Conservation (phyloP, 2,113 vertebrate species). For the Pseudorectes ferrugineus region DNA sequence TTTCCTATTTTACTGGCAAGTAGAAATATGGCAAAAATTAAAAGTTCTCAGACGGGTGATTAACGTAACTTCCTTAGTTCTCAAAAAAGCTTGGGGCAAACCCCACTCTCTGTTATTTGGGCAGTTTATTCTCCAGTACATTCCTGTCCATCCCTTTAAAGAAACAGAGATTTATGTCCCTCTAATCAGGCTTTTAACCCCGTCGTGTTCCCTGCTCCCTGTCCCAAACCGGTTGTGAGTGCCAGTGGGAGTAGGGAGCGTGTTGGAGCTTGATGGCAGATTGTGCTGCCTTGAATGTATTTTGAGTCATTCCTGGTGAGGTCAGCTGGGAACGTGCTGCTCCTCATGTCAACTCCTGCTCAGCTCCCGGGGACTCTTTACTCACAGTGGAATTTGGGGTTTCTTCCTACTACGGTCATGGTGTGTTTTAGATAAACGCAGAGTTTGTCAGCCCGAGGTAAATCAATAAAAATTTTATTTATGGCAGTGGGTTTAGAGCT, state of each 20-base stretch:
- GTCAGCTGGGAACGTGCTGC: constrained; percentile 55
- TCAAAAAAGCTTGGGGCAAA: neutral
- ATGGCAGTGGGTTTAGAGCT: neutral
- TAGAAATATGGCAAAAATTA: neutral
- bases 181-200: rapidly evolving
- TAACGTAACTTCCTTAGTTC: neutral
- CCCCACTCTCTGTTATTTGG: neutral
- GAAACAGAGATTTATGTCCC: rapidly evolving
- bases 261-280: neutral
- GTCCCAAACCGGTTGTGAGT: neutral
- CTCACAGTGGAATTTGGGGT: neutral
- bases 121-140: neutral
- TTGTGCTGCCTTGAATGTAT: neutral
- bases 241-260: neutral
- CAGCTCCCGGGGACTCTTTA: neutral
- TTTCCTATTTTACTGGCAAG: neutral
- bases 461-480: neutral
- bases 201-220: neutral
- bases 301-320: constrained; percentile 45
- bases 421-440: rapidly evolving
- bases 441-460: neutral
- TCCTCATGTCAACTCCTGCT: constrained; percentile 4
- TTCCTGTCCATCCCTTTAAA: neutral
- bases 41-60: neutral
- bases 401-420: rapidly evolving